Conservation (phyloP, 37 sponge, comb jelly and placozoan genomes). For the Petrosia ficiformis region DNA sequence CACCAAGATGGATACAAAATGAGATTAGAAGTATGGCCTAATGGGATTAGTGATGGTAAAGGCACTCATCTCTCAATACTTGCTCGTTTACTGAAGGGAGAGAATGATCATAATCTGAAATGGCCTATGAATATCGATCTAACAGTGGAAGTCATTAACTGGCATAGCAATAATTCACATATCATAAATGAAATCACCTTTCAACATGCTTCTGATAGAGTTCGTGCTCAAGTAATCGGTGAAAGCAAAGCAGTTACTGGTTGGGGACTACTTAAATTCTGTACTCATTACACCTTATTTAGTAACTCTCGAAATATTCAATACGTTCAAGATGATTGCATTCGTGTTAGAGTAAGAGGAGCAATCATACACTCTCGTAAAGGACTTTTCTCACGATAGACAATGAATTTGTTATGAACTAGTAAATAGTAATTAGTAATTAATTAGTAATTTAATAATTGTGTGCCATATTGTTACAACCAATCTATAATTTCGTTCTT, state of each 20-base stretch:
- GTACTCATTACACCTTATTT: not conserved
- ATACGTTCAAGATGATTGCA: not conserved
- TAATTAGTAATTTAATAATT: no score
- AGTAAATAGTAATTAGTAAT: no score
- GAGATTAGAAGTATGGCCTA: slow-evolving; percentile 15
- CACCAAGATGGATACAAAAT: slow-evolving; percentile 35
- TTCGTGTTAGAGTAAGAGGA: not conserved
- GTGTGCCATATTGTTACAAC: no score
- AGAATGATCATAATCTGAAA: slow-evolving; percentile 24
- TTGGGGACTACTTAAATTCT: not conserved
- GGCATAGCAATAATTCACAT: not conserved
- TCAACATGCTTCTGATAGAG: not conserved
- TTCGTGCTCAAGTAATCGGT: not conserved
- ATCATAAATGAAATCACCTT: not conserved
- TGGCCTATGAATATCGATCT: slow-evolving; percentile 8
- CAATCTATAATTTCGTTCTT: no score
- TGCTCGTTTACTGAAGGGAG: slow-evolving; percentile 21
- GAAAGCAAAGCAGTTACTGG: not conserved
- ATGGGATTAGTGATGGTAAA: slow-evolving; percentile 26
- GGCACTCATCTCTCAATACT: slow-evolving; percentile 15
- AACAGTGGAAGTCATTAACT: slow-evolving; percentile 1
- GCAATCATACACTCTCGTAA: not conserved
- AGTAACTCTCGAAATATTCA: not conserved
- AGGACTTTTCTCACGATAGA: no score
- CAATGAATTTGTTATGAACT: no score